Conservation (phyloP, 2,113 vertebrate genomes). For the Aythya baeri region DNA sequence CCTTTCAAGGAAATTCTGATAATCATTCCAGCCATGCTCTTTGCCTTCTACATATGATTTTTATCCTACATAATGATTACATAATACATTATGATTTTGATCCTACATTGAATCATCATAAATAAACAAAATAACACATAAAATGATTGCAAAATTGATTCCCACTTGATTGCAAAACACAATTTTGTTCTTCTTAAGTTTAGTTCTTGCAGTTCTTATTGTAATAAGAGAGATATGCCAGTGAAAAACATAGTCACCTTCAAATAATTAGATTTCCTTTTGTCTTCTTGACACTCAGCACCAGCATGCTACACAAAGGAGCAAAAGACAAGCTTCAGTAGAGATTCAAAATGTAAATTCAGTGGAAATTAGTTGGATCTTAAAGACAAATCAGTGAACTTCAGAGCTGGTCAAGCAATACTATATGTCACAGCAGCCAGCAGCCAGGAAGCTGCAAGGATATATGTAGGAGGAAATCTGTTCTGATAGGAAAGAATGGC, state of each 20-base stretch:
- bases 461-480: not conserved
- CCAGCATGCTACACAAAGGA: not conserved
- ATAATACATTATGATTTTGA: too few relatives aligned
- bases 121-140: not conserved
- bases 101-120: not conserved
- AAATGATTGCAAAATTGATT: not conserved
- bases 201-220: not conserved
- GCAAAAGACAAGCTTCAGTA: not conserved
- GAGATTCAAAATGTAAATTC: not conserved
- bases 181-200: not conserved
- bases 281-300: not conserved
- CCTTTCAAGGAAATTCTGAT: not conserved
- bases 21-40: not conserved
- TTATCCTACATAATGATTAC: not conserved
- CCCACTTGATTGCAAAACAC: not conserved
- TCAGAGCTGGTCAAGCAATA: not conserved
- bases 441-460: not conserved
- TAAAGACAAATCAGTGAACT: not conserved
- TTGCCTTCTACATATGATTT: not conserved
- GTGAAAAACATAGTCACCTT: not conserved
- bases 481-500: not conserved
- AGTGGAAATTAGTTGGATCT: not conserved
- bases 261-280: not conserved
- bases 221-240: not conserved
- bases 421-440: not conserved